These are phyloP conservation scores for Sebastes iracundus DNA, from an alignment of 2,797 vertebrate genomes.

Conservation along the genomic window DNA sequence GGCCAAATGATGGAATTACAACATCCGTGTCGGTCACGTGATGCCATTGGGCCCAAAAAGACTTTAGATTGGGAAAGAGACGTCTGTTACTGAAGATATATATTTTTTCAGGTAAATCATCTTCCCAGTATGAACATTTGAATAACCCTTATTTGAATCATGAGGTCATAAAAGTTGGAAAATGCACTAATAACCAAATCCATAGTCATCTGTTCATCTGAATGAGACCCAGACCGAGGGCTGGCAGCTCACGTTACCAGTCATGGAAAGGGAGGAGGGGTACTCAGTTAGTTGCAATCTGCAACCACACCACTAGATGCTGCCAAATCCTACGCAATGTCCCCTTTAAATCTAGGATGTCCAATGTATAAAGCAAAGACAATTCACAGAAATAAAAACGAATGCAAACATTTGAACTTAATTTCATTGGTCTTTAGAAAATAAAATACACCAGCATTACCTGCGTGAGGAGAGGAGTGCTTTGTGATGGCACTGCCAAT, in stretches of 20 bases:
- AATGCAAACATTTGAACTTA: neutral
- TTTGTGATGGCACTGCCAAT: constrained; percentile 98
- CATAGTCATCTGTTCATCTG: neutral
- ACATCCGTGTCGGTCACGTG: neutral
- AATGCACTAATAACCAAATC: neutral
- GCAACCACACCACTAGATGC: neutral
- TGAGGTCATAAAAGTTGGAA: neutral
- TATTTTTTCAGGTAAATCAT: too few species aligned
- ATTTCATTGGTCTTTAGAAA: neutral
- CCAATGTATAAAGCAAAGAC: neutral
- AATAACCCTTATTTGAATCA: too few species aligned
- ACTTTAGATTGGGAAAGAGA: too few species aligned
- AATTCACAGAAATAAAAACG: neutral
- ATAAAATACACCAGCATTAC: neutral
- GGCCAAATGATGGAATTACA: neutral
- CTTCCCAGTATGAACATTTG: too few species aligned
- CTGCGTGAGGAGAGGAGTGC: constrained; percentile 48
- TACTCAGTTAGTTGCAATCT: neutral
- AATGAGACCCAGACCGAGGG: neutral
- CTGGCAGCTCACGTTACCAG: neutral
- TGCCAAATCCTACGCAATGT: too few species aligned
- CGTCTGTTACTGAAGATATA: too few species aligned
- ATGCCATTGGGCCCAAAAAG: too few species aligned
- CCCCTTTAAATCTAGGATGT: too few species aligned
- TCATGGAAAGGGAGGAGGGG: neutral